Evolutionary conservation across 2,113 vertebrate genomes (phyloP).

Genomic region (Excalfactoria chinensis): DNA sequence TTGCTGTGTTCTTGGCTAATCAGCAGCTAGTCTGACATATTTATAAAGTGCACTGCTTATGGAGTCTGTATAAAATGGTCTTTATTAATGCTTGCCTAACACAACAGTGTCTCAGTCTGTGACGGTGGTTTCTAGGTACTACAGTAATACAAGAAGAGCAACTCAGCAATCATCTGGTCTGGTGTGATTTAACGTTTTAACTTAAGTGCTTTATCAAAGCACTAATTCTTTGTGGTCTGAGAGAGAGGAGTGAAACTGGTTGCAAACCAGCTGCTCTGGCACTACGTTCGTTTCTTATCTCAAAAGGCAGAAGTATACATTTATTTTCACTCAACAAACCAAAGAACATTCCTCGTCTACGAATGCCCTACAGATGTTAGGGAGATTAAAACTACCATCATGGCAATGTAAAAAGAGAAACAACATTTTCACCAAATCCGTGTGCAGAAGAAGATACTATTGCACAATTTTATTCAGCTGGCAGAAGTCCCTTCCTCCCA

Average conservation of each 20-base stretch:
- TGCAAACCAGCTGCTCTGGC: background rate
- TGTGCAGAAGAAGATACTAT: background rate
- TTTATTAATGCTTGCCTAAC: background rate
- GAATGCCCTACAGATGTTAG: background rate
- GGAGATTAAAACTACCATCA: background rate
- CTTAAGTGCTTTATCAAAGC: background rate
- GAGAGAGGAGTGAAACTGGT: background rate
- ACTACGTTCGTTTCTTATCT: background rate
- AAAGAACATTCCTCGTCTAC: background rate
- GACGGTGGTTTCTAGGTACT: background rate
- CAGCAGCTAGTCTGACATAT: background rate
- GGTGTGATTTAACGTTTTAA: background rate
- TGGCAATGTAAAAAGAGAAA: background rate
- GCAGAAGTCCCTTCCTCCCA: background rate
- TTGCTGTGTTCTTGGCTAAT: slow-evolving; percentile 30
- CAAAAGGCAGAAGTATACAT: background rate
- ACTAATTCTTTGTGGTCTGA: background rate
- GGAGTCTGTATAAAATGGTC: background rate
- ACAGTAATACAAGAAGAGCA: background rate
- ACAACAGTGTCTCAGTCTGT: background rate
- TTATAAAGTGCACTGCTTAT: background rate
- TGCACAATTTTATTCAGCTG: background rate
- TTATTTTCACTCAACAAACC: background rate
- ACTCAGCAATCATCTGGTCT: background rate
- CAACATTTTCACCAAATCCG: background rate